phyloP scores from a whole-genome alignment of 1,140 invertebrate species.

The Megathymus violae region DNA sequence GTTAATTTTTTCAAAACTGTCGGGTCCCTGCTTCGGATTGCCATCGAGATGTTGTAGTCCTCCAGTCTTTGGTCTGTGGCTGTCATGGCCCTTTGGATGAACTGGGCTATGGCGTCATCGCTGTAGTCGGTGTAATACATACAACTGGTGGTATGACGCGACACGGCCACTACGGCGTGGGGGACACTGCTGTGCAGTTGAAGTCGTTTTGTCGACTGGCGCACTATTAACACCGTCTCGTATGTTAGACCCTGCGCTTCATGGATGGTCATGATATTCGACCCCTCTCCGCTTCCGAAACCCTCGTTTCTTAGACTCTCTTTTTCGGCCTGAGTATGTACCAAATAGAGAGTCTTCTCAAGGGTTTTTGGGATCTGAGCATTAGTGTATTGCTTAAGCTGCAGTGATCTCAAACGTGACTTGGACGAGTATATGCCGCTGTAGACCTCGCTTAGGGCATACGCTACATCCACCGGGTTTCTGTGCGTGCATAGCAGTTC shows the following conservation, averaged over 20 bases:
- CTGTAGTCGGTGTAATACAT: too few species aligned
- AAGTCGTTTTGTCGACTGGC: too few species aligned
- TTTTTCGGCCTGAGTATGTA: slow-evolving; percentile 37
- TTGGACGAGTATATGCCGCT: slow-evolving; percentile 47
- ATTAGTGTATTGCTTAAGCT: slow-evolving; percentile 20
- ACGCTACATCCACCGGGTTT: slow-evolving; percentile 43
- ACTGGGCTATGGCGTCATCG: too few species aligned
- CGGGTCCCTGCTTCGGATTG: too few species aligned
- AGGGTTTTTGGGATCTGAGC: slow-evolving; percentile 34
- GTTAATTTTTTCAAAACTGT: too few species aligned
- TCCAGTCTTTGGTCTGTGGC: too few species aligned
- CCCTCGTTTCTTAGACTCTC: slow-evolving; percentile 15
- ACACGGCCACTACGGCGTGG: too few species aligned
- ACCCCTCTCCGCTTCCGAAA: slow-evolving; percentile 28
- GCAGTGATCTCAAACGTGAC: slow-evolving; percentile 27
- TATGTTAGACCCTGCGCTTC: slow-evolving; percentile 37
- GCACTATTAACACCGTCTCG: too few species aligned
- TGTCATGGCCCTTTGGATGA: too few species aligned
- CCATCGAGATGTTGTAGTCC: too few species aligned
- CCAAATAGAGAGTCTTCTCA: slow-evolving; percentile 33
- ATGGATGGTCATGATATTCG: slow-evolving; percentile 37
- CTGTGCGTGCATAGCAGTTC: slow-evolving; percentile 43
- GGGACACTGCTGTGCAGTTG: too few species aligned
- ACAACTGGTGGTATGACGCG: too few species aligned
- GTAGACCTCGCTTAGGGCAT: slow-evolving; percentile 40